phyloP scores from a whole-genome alignment of 2,888 invertebrate genomes.

The Pollenia labialis region DNA sequence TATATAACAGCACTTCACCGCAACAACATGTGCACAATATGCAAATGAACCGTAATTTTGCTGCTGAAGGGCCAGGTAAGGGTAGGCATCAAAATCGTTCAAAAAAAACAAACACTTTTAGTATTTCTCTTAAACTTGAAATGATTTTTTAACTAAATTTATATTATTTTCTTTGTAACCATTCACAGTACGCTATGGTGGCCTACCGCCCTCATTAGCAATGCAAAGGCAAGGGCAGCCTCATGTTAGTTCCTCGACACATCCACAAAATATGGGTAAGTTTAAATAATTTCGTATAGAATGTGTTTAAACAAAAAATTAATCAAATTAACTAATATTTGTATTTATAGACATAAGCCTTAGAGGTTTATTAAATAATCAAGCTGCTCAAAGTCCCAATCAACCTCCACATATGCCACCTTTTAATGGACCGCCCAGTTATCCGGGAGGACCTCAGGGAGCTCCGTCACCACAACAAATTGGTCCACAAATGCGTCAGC shows the following conservation, averaged over 20 bases:
- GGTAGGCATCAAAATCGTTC: constrained; percentile 76
- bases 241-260: constrained; percentile 88
- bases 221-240: constrained; percentile 85
- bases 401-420: constrained; percentile 81
- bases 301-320: neutral
- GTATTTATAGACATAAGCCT: constrained; percentile 82
- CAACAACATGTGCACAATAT: constrained; percentile 83
- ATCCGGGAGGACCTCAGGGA: constrained; percentile 83
- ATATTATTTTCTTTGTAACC: constrained; percentile 49
- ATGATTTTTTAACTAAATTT: neutral
- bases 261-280: constrained; percentile 87
- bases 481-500: constrained; percentile 83
- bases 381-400: constrained; percentile 83
- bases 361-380: constrained; percentile 84
- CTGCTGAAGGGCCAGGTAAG: constrained; percentile 82
- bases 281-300: constrained; percentile 13
- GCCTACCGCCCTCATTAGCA: constrained; percentile 81
- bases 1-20: constrained; percentile 82
- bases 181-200: constrained; percentile 82
- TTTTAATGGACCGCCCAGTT: constrained; percentile 83
- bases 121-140: constrained; percentile 34
- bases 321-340: neutral
- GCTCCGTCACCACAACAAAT: constrained; percentile 82
- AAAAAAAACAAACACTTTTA: constrained; percentile 63
- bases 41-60: constrained; percentile 82